Evolutionary conservation across 2,888 invertebrate species (phyloP), one percentile per base, ranked within the genome.

Genomic region (Aromia moschata): DNA sequence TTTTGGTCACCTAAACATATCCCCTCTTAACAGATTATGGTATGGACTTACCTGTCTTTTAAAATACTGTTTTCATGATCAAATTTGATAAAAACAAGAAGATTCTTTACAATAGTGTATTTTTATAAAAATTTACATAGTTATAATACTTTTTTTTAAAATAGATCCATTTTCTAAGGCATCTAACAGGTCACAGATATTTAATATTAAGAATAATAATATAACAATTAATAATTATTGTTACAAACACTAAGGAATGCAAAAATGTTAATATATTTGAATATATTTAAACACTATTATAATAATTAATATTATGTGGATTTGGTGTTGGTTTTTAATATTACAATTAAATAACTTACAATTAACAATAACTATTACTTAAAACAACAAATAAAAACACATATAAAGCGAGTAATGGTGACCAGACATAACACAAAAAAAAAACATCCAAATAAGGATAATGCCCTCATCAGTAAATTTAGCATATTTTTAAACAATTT

Each of bases 181-280:
- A 75, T 73, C 70, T 71, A 73, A 69, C 75, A 75, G 76, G 76
- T 76, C 76, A 75, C 76, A 72, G 70, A 71, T 70, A 67, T 67
- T 70, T 63, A 68, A 69, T 61, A 69, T 61, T 64, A 67, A 64
- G 49, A 62, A 60, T 62, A 49, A 44, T 44, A 46, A 46, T 56
- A 60, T 64, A 62, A 65, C 58, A 67, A 59, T 64, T 60, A 63
- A 64, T 58, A 64, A 63, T 55, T 62, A 55, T 60, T 57, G 61
- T 60, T 68, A 68, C 57, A 62, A 64, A 67, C 63, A 56, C 58
- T 60, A 55, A 63, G 61, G 67, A 67, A 65, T 62, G 67, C 66
- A 65, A 60, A 33, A 54, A 40, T 62, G 45, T 58, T 45, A 58
- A 62, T 45, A 30, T 38, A 25, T 12, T 43, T 61, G 44, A 49